These are phyloP conservation scores for Lepidurus arcticus DNA, from an alignment of 1,140 invertebrate species.

Conservation along the genomic window DNA sequence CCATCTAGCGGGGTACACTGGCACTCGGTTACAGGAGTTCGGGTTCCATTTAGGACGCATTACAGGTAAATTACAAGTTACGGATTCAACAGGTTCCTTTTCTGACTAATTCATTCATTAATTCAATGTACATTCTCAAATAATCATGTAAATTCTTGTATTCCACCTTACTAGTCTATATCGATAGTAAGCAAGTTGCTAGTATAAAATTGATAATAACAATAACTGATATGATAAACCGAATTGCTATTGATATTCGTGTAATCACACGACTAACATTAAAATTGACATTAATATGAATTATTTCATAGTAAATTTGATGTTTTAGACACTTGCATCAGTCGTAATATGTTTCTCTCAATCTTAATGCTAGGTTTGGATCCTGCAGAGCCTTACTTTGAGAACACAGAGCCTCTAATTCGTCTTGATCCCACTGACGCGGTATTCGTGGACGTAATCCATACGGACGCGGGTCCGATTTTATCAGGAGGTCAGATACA, in stretches of 20 bases:
- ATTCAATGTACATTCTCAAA: too few relatives aligned
- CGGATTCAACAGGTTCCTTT: background rate
- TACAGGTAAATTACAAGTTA: constrained; percentile 46
- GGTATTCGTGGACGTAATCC: constrained; percentile 77
- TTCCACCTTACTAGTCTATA: too few relatives aligned
- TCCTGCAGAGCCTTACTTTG: constrained; percentile 87
- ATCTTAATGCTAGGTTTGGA: constrained; percentile 65
- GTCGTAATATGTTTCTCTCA: background rate
- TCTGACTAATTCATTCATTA: too few relatives aligned
- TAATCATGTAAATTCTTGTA: too few relatives aligned
- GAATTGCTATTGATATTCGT: too few relatives aligned
- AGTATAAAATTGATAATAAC: too few relatives aligned
- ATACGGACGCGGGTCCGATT: constrained; percentile 76
- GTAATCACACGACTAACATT: too few relatives aligned
- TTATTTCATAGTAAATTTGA: background rate
- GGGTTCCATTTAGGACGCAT: constrained; percentile 60
- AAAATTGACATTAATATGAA: too few relatives aligned
- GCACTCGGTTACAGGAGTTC: constrained; percentile 60
- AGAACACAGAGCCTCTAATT: constrained; percentile 69
- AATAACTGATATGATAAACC: too few relatives aligned
- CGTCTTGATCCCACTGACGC: constrained; percentile 78
- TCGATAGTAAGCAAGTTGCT: too few relatives aligned
- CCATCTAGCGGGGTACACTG: constrained; percentile 77
- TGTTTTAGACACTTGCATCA: background rate
- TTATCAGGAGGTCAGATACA: constrained; percentile 59